A percentile compares a stretch with the other conserved stretches of the same genome.
phyloP scores from a whole-genome alignment of 1,140 invertebrate genomes.

The Temnothorax longispinosus region DNA sequence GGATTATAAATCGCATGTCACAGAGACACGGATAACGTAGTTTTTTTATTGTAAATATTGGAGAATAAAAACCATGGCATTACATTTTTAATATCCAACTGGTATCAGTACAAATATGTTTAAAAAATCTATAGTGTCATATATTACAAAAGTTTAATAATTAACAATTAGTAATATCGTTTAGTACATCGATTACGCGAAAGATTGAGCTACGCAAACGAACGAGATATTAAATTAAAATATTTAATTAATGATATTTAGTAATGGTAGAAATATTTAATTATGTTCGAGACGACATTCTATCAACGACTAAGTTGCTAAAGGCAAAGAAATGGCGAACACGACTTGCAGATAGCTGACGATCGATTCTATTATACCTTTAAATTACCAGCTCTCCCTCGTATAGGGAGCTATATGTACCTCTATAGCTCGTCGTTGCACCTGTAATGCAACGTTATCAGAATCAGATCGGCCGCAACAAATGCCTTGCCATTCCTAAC shows the following conservation, averaged over 20 bases:
- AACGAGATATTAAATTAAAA: neutral
- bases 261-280: neutral
- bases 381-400: constrained; percentile 41
- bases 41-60: neutral
- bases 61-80: neutral
- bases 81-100: neutral
- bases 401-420: neutral
- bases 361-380: constrained; percentile 38
- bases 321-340: constrained; percentile 27
- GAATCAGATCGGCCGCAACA: constrained; percentile 37
- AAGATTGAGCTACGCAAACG: neutral
- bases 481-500: constrained; percentile 41
- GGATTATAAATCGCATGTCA: neutral
- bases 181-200: neutral
- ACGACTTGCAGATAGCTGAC: neutral
- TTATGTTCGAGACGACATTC: neutral
- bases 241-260: neutral
- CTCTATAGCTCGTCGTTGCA: constrained; percentile 27
- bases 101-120: neutral
- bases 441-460: constrained; percentile 50
- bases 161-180: neutral
- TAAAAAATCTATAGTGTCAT: neutral
- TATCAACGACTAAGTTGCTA: constrained; percentile 1
- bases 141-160: neutral
- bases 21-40: neutral